These are phyloP conservation scores for Drosophila mettleri DNA, from an alignment of 2,888 invertebrate genomes.

Conservation along the genomic window DNA sequence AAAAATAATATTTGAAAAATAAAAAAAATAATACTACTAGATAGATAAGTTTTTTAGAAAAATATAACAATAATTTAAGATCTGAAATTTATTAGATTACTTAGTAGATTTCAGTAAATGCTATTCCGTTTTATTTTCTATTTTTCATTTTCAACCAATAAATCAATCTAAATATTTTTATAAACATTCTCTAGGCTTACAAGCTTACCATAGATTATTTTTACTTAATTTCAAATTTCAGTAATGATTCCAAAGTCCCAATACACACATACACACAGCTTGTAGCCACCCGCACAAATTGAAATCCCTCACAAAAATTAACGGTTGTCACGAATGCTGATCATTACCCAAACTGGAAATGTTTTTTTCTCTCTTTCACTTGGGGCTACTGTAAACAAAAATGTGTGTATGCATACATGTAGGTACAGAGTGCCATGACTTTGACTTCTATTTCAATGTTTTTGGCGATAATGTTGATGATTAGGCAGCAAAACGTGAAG, in stretches of 20 bases:
- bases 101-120: too few relatives aligned
- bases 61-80: too few relatives aligned
- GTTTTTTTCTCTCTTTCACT: conserved; percentile 13
- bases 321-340: conserved; percentile 1
- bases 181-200: too few relatives aligned
- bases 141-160: too few relatives aligned
- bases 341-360: conserved; percentile 41
- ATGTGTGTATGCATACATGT: conserved; percentile 24
- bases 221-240: too few relatives aligned
- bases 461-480: conserved; percentile 73
- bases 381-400: conserved; percentile 56
- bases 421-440: conserved; percentile 57
- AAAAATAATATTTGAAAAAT: too few relatives aligned
- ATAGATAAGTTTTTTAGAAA: too few relatives aligned
- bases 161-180: too few relatives aligned
- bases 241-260: background rate
- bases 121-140: too few relatives aligned
- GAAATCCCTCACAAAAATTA: conserved; percentile 23
- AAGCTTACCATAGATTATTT: too few relatives aligned
- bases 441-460: conserved; percentile 69
- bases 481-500: conserved; percentile 66
- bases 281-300: conserved; percentile 39
- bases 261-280: conserved; percentile 25
- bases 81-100: too few relatives aligned
- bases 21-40: too few relatives aligned